Percentiles rank a stretch among this genome's conserved stretches.
Evolutionary conservation across 2,797 vertebrate genomes (phyloP).

Genomic region (Melanotaenia parkinsoni): DNA sequence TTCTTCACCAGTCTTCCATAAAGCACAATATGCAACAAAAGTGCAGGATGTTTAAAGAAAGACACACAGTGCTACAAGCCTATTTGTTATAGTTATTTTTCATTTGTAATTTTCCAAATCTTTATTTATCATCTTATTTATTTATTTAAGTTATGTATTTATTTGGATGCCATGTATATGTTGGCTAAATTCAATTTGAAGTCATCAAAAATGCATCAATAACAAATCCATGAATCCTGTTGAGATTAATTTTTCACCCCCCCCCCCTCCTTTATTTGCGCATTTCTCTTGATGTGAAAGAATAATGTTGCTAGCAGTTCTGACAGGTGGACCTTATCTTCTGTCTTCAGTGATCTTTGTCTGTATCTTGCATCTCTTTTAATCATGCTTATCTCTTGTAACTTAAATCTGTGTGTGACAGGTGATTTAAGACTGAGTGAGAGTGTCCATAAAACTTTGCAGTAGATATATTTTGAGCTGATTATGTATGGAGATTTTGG

Average conservation of each 20-base stretch:
- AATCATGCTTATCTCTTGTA: constrained; percentile 40
- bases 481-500: constrained; percentile 24
- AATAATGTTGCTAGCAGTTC: constrained; percentile 25
- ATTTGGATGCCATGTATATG: constrained; percentile 42
- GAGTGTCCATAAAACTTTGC: constrained; percentile 36
- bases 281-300: constrained; percentile 9
- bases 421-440: constrained; percentile 40
- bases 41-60: constrained; percentile 73
- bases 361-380: constrained; percentile 32
- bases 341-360: constrained; percentile 34
- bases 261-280: neutral
- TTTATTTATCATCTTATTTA: constrained; percentile 52
- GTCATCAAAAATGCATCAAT: constrained; percentile 45
- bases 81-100: constrained; percentile 31
- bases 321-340: constrained; percentile 30
- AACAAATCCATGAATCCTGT: constrained; percentile 27
- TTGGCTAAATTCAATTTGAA: constrained; percentile 42
- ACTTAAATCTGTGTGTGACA: constrained; percentile 33
- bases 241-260: constrained; percentile 8
- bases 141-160: constrained; percentile 50
- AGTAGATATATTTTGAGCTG: constrained; percentile 51
- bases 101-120: constrained; percentile 26
- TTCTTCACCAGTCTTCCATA: constrained; percentile 82
- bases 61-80: constrained; percentile 52
- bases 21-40: constrained; percentile 79